These are phyloP conservation scores for Troides aeacus DNA, from an alignment of 2,888 invertebrate species.

Conservation along the genomic window DNA sequence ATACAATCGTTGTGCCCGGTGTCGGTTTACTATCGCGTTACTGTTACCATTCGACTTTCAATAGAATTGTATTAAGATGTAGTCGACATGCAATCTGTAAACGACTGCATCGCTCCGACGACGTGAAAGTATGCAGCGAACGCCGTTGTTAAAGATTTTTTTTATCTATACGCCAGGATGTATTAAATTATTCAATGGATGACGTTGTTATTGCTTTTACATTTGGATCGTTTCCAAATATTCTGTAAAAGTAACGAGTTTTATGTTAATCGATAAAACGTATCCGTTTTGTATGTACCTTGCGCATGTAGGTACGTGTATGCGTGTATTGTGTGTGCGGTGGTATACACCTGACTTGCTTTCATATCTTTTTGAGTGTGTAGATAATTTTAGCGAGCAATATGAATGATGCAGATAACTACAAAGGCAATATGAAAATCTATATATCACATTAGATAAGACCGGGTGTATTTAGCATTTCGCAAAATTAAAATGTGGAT, in stretches of 20 bases:
- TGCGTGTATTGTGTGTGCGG: conserved; percentile 2
- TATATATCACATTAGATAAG: conserved; percentile 19
- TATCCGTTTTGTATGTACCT: conserved; percentile 7
- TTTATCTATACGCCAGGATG: conserved; percentile 16
- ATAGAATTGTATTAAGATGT: conserved; percentile 46
- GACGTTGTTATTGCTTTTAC: conserved; percentile 26
- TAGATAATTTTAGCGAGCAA: conserved; percentile 21
- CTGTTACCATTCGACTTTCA: conserved; percentile 59
- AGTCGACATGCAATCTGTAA: conserved; percentile 37
- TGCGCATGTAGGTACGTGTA: background rate
- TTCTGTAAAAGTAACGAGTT: conserved; percentile 24
- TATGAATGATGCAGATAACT: conserved; percentile 22
- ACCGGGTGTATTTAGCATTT: background rate
- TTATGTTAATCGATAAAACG: conserved; percentile 14
- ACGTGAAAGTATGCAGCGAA: conserved; percentile 9
- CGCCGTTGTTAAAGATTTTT: conserved; percentile 6
- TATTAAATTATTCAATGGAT: conserved; percentile 30
- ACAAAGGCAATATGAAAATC: conserved; percentile 23
- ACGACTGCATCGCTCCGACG: conserved; percentile 25
- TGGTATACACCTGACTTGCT: conserved; percentile 6
- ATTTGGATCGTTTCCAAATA: conserved; percentile 28
- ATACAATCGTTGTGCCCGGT: conserved; percentile 56
- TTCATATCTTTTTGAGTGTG: conserved; percentile 22
- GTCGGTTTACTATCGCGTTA: conserved; percentile 59
- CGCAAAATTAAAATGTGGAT: background rate